Evolutionary conservation across 37 sponge, comb jelly and placozoan genomes (phyloP).

Genomic region (Agelas oroides): DNA sequence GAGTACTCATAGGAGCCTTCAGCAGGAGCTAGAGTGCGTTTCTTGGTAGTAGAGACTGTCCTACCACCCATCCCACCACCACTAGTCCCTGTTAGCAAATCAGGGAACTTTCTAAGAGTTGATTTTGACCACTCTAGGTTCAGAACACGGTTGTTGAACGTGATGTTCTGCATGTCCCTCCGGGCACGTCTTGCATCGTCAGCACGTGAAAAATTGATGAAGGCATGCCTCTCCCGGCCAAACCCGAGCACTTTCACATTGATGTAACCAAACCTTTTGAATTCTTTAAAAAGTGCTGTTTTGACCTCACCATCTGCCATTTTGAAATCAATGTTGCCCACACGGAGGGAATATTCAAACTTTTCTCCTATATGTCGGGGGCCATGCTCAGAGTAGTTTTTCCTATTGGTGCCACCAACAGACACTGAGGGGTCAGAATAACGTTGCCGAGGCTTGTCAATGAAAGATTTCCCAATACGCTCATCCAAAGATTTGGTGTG

Average conservation of each 20-base stretch:
- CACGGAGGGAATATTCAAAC: constrained; percentile 77
- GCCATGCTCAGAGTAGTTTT: too few relatives aligned
- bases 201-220: constrained; percentile 73
- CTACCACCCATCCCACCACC: neutral
- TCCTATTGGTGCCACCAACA: too few relatives aligned
- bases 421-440: too few relatives aligned
- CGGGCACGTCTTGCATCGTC: constrained; percentile 66
- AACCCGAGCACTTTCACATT: constrained; percentile 77
- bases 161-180: constrained; percentile 34
- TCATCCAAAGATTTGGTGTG: constrained; percentile 17
- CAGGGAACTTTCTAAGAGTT: constrained; percentile 57
- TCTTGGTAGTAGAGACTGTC: neutral
- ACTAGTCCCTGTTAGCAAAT: neutral
- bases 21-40: neutral
- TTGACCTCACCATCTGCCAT: constrained; percentile 58
- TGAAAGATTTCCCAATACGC: constrained; percentile 18
- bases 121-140: constrained; percentile 78
- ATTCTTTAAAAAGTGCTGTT: constrained; percentile 57
- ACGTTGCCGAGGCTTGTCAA: neutral
- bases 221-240: constrained; percentile 77
- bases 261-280: constrained; percentile 77
- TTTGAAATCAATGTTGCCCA: constrained; percentile 63
- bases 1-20: neutral
- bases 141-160: constrained; percentile 55
- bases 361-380: neutral